Evolutionary conservation across 92 coral and sea anemone genomes (phyloP).

Genomic region (Diadumene lineata): DNA sequence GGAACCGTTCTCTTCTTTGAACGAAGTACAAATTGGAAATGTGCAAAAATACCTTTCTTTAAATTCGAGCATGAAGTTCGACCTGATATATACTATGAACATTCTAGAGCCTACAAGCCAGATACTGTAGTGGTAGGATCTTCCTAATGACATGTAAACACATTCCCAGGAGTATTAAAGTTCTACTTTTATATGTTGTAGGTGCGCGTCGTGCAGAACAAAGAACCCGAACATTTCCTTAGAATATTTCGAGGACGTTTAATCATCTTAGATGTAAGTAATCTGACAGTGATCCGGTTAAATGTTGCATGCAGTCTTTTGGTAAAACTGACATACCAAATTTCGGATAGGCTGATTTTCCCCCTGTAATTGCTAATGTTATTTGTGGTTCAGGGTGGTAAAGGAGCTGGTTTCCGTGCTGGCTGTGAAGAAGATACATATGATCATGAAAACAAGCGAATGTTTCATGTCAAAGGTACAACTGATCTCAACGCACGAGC

Average conservation of each 20-base stretch:
- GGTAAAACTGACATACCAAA: no score
- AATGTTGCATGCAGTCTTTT: background rate
- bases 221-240: slow-evolving; percentile 87
- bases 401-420: slow-evolving; percentile 81
- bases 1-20: no score
- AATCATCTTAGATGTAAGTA: slow-evolving; percentile 76
- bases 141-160: no score
- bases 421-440: slow-evolving; percentile 83
- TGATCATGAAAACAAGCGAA: slow-evolving; percentile 74
- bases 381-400: slow-evolving; percentile 61
- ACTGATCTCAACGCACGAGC: slow-evolving; percentile 84
- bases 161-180: background rate
- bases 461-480: slow-evolving; percentile 86
- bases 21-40: no score
- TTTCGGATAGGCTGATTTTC: no score
- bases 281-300: no score
- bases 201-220: slow-evolving; percentile 88
- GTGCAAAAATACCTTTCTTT: no score
- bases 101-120: no score
- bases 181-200: slow-evolving; percentile 1
- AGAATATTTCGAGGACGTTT: slow-evolving; percentile 85
- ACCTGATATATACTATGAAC: no score
- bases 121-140: no score
- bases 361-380: background rate
- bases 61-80: no score